Evolutionary conservation across 2,113 vertebrate genomes (phyloP), one percentile per base, ranked within the genome.

Genomic region (Sylvilagus bachmani): DNA sequence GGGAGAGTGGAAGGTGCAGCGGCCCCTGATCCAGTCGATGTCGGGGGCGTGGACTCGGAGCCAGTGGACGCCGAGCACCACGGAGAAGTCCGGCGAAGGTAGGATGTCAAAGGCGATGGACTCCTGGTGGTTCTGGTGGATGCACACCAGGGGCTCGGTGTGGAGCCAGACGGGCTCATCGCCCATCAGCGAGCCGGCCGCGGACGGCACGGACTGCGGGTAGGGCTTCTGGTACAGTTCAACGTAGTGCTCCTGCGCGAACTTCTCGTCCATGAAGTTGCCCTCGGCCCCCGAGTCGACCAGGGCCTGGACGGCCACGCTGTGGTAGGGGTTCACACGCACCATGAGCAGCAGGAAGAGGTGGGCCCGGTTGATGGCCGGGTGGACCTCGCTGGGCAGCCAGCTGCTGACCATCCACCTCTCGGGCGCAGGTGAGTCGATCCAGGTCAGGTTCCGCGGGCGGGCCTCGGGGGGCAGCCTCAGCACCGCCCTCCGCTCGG

Each of bases 1-100:
- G 97, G 96, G 97, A 13, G 97, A 97, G 95, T 97, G 97, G 90
- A 97, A 97, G 92, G 95, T 92, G 38, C 81, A 90, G 61, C 96
- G 96, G 70, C 96, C 96, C 58, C 19, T n/a, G 74, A 17, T 0
- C 97, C 97, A 96, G 92, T 97, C 90, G 2, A 97, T 83, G 0
- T 96, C 90, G 0, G 96, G 97, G 27, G 58, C 3, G 4, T 97
- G 96, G 12, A 78, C 10, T 1, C 83, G 92, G 51, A 97, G 97
- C 97, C 96, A 97, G 64, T 22, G 66, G 74, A 78, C 31, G 92
- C 97, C 97, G 1, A 97, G 0, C 14, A 97, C 55, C 44, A 97
- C 67, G 1, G 97, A 79, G 97, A 97, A 96, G 25, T 33, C 70
- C 4, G 94, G 78, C 0, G 96, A 97, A 13, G 96, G 92, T 5